Evolutionary conservation across 2,113 vertebrate species (phyloP).

Genomic region (Malurus cyaneus): DNA sequence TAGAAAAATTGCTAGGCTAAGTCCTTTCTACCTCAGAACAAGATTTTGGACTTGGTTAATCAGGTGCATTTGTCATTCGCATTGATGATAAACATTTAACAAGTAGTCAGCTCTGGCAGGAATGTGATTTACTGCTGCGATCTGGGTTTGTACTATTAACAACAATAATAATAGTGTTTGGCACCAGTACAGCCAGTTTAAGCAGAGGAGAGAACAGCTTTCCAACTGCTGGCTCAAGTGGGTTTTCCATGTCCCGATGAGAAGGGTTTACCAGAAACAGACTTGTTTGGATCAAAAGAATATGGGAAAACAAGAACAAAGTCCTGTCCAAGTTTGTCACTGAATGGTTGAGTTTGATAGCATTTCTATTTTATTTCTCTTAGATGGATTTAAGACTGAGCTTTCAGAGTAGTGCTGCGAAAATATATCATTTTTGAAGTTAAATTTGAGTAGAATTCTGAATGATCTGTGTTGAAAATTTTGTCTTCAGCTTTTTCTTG

Average conservation of each 20-base stretch:
- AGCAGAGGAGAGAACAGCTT: not conserved
- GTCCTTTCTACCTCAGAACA: not conserved
- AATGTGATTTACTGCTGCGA: constrained; percentile 29
- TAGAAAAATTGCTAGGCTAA: constrained; percentile 18
- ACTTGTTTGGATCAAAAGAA: not conserved
- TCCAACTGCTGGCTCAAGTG: not conserved
- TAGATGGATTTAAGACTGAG: not conserved
- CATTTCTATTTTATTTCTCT: not conserved
- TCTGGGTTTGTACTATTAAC: constrained; percentile 39
- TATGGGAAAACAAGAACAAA: not conserved
- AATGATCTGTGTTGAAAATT: not conserved
- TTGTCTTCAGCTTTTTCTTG: not conserved
- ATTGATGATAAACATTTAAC: constrained; percentile 27
- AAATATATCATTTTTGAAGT: not conserved
- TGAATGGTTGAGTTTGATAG: not conserved
- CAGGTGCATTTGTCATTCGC: constrained; percentile 34
- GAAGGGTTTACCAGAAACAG: not conserved
- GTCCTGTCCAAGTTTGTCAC: not conserved
- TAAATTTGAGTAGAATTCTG: not conserved
- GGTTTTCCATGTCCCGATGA: not conserved
- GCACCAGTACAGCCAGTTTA: not conserved
- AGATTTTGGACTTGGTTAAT: constrained; percentile 31
- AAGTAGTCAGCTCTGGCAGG: constrained; percentile 15
- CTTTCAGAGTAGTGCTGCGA: not conserved
- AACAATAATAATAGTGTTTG: constrained; percentile 11